Evolutionary conservation across 2,888 invertebrate genomes (phyloP), one percentile per base, ranked within the genome.

Genomic region (Chrysolina oricalcia): DNA sequence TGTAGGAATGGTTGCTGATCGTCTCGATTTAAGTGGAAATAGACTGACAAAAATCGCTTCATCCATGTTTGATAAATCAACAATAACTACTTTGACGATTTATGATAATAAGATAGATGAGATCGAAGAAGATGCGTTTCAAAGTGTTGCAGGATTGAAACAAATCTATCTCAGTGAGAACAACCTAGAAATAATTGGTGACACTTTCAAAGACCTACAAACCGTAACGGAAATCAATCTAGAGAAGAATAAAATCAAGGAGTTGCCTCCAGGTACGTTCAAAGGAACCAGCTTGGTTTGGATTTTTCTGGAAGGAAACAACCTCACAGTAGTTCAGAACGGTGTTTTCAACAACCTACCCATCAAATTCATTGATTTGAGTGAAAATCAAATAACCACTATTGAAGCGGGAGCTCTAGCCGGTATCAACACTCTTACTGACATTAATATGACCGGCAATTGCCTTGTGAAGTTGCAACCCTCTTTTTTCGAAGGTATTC

Each of bases 321-420:
- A 56, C 21, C 13, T 69, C 21, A 56, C 69, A 2, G 69, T 27
- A 21, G 23, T 69, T 21, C 9, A 41, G 15, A 56, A 69, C 6
- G 69, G 56, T 19, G 69, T 69, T 27, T 69, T 69, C 56, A 69
- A 69, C 19, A 69, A 69, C 15, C 50, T 69, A 15, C 69, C 69
- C 13, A 13, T 69, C 21, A 13, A 56, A 10, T 15, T 35, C 17
- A 53, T 69, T 8, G 53, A 48, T 69, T 23, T 67, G 19, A 19
- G 2, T 40, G 4, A 5, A 2, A 69, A 69, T 23, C 35, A 69
- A 23, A 69, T 69, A 48, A 41, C 9, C 0, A 17, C 35, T 5
- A 56, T 69, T 13, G 69, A 69, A 56, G 3, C 11, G 17, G 59
- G 59, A 56, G 43, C 69, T 5, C 56, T 69, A 13, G 35, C 56